Base-by-base conservation (phyloP, 1,140 invertebrate species). In the Penaeus vannamei region DNA sequence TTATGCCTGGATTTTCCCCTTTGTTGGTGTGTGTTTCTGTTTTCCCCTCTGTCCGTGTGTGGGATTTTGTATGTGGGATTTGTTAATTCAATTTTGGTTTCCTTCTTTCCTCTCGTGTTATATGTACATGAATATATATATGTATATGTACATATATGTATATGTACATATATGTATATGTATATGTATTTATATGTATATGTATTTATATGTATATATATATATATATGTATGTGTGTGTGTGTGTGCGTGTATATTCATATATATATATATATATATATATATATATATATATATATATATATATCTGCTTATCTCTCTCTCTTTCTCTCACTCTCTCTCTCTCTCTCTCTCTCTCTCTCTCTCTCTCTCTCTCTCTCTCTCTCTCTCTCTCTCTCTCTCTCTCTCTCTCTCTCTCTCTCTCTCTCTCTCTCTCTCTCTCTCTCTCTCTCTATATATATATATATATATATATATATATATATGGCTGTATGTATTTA, bases 231-330 rank as follows among this genome's bases (percentile, higher is more conserved):
- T 69, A 23, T 69, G 4, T 69, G 22, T 69, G 4, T 69, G 22
- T 69, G 23, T 69, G 32, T 14, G 22, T 69, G 32, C 23, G n/a
- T 72, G 2, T 72, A 32, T 72, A 23, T 72, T 14, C n/a, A 23
- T 72, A 32, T 17, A 23, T 72, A 32, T 72, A 69, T 23, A 69
- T 69, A 69, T 20, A 69, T 69, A 69, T 23, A 69, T 17, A 69
- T 23, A 69, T 69, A 69, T 69, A 69, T 69, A 69, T 69, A 17
- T 69, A 23, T 69, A 23, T 69, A 69, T 69, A 23, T 69, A 69
- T 69, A 23, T 69, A 69, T 69, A 7, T 23, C 20, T 69, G 3
- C 64, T 66, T 26, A n/a, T 19, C 29, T 66, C 64, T 22, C 29
- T n/a, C 64, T 66, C 66, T 22, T 0, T 69, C 29, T 29, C 29